phyloP scores from a whole-genome alignment of 2,888 invertebrate species.

The Lithophane ornitopus region DNA sequence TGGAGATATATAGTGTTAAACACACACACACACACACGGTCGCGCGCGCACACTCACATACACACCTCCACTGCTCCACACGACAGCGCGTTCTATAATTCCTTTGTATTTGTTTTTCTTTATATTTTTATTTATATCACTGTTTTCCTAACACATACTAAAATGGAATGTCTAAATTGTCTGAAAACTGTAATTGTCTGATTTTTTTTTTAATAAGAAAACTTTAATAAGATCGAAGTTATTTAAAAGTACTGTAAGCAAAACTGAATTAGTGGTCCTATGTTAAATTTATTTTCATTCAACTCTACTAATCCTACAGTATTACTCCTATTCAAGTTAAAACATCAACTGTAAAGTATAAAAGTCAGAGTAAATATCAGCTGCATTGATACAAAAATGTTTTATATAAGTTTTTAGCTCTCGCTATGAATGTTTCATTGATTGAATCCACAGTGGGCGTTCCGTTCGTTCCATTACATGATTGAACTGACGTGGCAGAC shows the following conservation, averaged over 20 bases:
- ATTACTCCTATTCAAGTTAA: conserved; percentile 1
- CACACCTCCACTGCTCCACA: too few species aligned
- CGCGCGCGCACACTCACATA: too few species aligned
- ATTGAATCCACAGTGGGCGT: conserved; percentile 66
- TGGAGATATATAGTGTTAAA: too few species aligned
- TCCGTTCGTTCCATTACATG: conserved; percentile 74
- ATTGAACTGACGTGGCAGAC: conserved; percentile 70
- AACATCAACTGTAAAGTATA: conserved; percentile 35
- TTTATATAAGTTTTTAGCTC: conserved; percentile 63
- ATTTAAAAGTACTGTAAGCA: neutral
- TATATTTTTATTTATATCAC: too few species aligned
- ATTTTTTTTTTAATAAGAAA: neutral
- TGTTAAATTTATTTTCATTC: neutral
- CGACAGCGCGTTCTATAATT: too few species aligned
- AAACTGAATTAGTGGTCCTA: neutral
- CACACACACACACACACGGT: too few species aligned
- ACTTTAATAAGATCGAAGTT: too few species aligned
- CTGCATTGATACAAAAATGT: conserved; percentile 55
- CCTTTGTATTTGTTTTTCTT: too few species aligned
- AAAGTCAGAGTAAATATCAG: conserved; percentile 48
- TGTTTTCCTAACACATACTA: too few species aligned
- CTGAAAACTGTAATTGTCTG: too few species aligned
- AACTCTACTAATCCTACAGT: neutral
- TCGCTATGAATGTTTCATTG: conserved; percentile 67
- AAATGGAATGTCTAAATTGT: too few species aligned